Base-by-base conservation (phyloP, 2,888 invertebrate genomes). In the Odontocerum albicorne region DNA sequence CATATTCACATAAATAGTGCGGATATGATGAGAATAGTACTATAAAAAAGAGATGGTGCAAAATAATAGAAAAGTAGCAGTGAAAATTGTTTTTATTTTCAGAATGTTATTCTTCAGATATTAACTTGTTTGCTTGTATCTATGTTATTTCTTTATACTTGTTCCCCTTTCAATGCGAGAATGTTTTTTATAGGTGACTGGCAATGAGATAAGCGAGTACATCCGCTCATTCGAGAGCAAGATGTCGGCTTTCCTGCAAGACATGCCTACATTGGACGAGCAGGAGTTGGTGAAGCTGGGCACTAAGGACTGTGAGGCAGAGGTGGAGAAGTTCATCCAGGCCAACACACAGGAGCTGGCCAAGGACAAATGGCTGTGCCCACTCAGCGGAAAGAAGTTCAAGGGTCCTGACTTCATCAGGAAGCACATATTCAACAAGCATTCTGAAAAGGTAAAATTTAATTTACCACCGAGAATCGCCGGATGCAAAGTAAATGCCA, bases 351-450 rank as follows among this genome's bases (percentile, higher is more conserved):
- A 98, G 67, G 98, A 99, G 73, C 69, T 99, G 62, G 92, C 93
- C 0, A 96, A 96, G 69, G 99, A 98, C 70, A 99, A 99, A 66
- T 99, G 98, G 98, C 72, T 99, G 62, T 99, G 99, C 72, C 99
- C 99, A 0, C 75, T 99, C 6, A 97, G 96, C 50, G 98, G 98
- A 1, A 99, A 99, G 72, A 99, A 99, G 71, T 99, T 99, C 75
- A 99, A 98, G 71, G 90, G 98, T 0, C 97, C 98, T 0, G 98
- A 99, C 70, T 99, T 97, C 73, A 96, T 99, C 21, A 86, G 95
- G 57, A 99, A 99, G 70, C 99, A 99, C 70, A 96, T 99, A 62
- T 91, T 94, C 68, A 97, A 97, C 71, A 99, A 99, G 68, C 98
- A 99, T 67, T 88, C 74, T 0, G 98, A 99, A 67, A 98, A 97